These are phyloP conservation scores for Oreochromis aureus DNA, from an alignment of 2,113 vertebrate genomes.

Conservation along the genomic window DNA sequence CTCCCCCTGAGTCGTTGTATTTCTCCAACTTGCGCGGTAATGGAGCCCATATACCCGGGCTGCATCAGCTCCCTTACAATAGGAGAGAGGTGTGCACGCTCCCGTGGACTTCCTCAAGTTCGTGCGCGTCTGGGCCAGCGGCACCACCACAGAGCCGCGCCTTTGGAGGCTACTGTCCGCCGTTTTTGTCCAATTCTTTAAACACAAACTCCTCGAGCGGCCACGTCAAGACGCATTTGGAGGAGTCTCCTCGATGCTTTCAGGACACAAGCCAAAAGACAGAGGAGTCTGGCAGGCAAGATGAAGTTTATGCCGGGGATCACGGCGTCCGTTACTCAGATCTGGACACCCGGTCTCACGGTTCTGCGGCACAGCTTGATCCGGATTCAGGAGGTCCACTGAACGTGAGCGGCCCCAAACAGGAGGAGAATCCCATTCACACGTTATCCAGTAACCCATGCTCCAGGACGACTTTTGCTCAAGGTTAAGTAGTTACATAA, in stretches of 20 bases:
- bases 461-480: conserved; percentile 80
- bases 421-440: conserved; percentile 79
- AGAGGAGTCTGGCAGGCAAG: conserved; percentile 71
- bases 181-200: conserved; percentile 80
- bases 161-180: conserved; percentile 78
- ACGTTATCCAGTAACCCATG: conserved; percentile 75
- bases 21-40: conserved; percentile 87
- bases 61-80: conserved; percentile 84
- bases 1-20: conserved; percentile 86
- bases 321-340: conserved; percentile 72
- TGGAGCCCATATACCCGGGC: conserved; percentile 85
- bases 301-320: conserved; percentile 70
- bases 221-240: conserved; percentile 75
- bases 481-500: conserved; percentile 74
- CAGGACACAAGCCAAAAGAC: conserved; percentile 71
- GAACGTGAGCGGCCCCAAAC: conserved; percentile 76
- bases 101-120: conserved; percentile 84
- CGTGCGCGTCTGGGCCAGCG: conserved; percentile 77
- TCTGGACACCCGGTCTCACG: conserved; percentile 71
- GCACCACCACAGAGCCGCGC: conserved; percentile 74
- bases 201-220: conserved; percentile 63
- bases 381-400: conserved; percentile 69
- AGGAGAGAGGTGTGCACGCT: conserved; percentile 82
- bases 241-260: conserved; percentile 77
- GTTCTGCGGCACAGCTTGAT: conserved; percentile 71